Conservation (phyloP, 2,797 vertebrate species). For the Cyclopterus lumpus region DNA sequence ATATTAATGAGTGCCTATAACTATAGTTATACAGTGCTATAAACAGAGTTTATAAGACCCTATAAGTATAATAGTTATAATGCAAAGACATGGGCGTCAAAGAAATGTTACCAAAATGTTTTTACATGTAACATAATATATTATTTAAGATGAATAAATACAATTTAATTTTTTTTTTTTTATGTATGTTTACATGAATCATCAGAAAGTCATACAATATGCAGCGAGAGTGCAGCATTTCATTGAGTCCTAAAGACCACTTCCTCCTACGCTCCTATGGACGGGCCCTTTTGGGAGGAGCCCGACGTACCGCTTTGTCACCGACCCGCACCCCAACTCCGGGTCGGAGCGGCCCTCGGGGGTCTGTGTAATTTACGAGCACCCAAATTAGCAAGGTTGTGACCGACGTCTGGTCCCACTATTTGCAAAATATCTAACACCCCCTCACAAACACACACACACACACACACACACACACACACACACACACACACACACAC, state of each 20-base stretch:
- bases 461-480: slow-evolving; percentile 40
- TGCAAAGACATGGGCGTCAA: background rate
- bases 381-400: slow-evolving; percentile 74
- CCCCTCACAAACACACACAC: slow-evolving; percentile 21
- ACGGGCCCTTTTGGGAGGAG: background rate
- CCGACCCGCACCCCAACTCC: slow-evolving; percentile 17
- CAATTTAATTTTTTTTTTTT: too few species aligned
- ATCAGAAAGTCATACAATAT: background rate
- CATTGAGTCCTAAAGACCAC: background rate
- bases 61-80: too few species aligned
- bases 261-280: background rate
- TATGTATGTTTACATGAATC: background rate
- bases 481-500: slow-evolving; percentile 44
- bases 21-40: background rate
- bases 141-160: background rate
- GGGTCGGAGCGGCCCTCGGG: slow-evolving; percentile 32
- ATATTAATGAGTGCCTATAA: background rate
- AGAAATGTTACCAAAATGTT: background rate
- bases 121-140: background rate
- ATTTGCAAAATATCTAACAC: slow-evolving; percentile 49
- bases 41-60: too few species aligned
- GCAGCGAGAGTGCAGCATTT: background rate
- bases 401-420: slow-evolving; percentile 52
- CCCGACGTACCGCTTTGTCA: background rate
- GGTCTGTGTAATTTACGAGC: slow-evolving; percentile 72